Base-by-base conservation (phyloP, 2,888 invertebrate genomes). In the Heliothis peltigera region DNA sequence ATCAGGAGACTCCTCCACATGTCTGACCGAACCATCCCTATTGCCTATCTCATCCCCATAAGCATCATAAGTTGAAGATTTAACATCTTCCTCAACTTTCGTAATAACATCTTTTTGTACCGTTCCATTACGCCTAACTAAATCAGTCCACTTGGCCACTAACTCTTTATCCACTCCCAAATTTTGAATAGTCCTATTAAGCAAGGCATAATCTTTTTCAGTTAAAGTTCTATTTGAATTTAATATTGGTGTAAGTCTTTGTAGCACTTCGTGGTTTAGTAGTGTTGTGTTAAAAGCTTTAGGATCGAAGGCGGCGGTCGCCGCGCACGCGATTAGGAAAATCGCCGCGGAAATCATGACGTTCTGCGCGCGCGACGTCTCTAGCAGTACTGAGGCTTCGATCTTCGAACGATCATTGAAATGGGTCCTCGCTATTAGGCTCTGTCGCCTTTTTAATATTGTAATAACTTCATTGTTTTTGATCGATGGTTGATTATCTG, bases 1-100 rank as follows among this genome's bases (percentile, higher is more conserved):
- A 82, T 92, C 95, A 0, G 95, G 95, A 0, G 94, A 94, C 63
- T 94, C 94, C 32, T 91, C 91, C 15, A 94, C 84, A 2, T 90
- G 81, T 44, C 87, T 88, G 0, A 91, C 70, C 46, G 87, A 86
- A 8, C 87, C 83, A 4, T 82, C 83, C n/a, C 77, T 80, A 22
- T 78, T 77, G 5, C 80, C 84, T 43, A 73, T 73, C 48, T 84
- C 86, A 74, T 76, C 81, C 42, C 83, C 86, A 58, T 85, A 86
- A 17, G 81, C 74, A 44, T 80, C 80, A 49, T 87, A 87, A 10
- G 76, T 69, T 8, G 81, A 85, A n/a, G 85, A 82, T 49, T 87
- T 87, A 35, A 84, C 84, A 46, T 83, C 84, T 2, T 60, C 73
- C 12, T 28, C 46, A 51, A 54, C 58, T 53, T 74, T 69, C 0